These are phyloP conservation scores for Leptopilina boulardi DNA, from an alignment of 1,140 invertebrate genomes.

Conservation along the genomic window DNA sequence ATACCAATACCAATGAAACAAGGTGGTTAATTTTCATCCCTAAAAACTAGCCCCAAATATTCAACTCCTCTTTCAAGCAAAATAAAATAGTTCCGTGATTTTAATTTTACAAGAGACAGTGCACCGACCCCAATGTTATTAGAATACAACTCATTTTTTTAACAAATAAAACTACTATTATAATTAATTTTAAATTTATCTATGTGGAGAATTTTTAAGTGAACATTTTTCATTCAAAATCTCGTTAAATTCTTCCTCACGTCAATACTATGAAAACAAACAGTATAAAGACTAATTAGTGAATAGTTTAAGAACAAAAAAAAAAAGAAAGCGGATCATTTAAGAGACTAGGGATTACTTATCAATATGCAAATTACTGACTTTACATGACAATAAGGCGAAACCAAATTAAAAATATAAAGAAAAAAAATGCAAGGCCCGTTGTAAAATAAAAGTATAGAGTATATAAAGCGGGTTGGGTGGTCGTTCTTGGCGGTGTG, in stretches of 20 bases:
- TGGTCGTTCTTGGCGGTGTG: slow-evolving; percentile 75
- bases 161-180: background rate
- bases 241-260: too few relatives aligned
- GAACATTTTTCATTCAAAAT: too few relatives aligned
- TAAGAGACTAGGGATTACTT: too few relatives aligned
- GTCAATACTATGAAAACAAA: too few relatives aligned
- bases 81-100: background rate
- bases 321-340: too few relatives aligned
- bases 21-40: slow-evolving; percentile 24
- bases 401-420: background rate
- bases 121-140: background rate
- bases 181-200: background rate
- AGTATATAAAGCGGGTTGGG: slow-evolving; percentile 66
- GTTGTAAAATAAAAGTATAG: slow-evolving; percentile 21
- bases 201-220: too few relatives aligned
- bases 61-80: background rate
- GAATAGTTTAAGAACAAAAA: too few relatives aligned
- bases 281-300: too few relatives aligned
- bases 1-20: slow-evolving; percentile 1
- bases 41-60: slow-evolving; percentile 26
- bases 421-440: background rate
- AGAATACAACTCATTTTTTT: background rate
- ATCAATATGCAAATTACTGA: too few relatives aligned
- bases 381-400: background rate
- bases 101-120: background rate